Evolutionary conservation across 1,140 invertebrate genomes (phyloP).

Genomic region (Trichonephila clavipes): DNA sequence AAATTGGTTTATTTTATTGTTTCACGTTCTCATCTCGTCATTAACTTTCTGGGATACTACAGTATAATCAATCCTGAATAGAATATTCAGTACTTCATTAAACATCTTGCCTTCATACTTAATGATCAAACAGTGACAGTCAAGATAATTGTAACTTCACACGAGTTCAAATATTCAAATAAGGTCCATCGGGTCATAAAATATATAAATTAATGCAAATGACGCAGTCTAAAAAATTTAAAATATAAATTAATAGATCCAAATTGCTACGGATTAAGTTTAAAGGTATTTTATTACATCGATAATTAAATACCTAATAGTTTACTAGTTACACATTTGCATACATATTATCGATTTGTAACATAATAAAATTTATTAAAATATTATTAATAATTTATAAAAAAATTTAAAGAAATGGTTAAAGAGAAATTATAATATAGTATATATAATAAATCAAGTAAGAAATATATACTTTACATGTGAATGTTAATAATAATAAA

Average conservation of each 20-base stretch:
- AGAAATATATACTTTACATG: no score
- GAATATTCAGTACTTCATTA: not conserved
- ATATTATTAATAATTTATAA: no score
- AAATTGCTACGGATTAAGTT: no score
- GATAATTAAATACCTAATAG: no score
- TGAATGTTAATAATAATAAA: no score
- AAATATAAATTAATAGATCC: not conserved
- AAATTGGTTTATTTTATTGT: not conserved
- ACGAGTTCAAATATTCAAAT: not conserved
- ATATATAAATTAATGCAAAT: not conserved
- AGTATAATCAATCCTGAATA: constrained; percentile 8
- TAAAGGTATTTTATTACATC: no score
- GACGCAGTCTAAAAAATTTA: not conserved
- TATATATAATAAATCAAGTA: no score
- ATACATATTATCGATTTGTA: no score
- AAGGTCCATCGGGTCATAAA: not conserved
- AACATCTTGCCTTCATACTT: not conserved
- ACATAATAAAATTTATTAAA: no score
- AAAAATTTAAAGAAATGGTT: no score
- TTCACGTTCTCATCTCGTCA: not conserved
- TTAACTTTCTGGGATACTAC: not conserved
- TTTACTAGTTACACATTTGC: no score
- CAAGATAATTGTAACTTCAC: not conserved
- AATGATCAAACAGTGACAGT: not conserved
- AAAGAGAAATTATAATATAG: no score